Base-by-base conservation (phyloP, 1,140 invertebrate genomes). In the Formica exsecta region DNA sequence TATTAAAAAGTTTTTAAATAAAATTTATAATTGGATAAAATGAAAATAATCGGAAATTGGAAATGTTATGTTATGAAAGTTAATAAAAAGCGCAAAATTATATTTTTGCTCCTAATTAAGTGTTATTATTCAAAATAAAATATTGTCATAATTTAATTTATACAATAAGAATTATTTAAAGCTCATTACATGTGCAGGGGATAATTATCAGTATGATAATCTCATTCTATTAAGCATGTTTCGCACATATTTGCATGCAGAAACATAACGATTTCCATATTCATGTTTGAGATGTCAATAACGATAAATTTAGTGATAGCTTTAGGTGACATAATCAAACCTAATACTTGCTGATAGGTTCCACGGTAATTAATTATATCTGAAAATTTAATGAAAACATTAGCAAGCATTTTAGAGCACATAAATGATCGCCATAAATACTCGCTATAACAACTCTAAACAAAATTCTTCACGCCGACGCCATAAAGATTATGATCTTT, bases 401-500 rank as follows among this genome's bases (percentile, higher is more conserved):
- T 83, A 83, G 29, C 68, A 83, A 61, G 54, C 13, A 83, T 83
- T 83, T 81, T 83, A 83, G 66, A 6, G 38, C 1, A 32, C 54
- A 62, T 81, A 81, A 81, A 81, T 25, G 71, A 61, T 74, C 38
- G 41, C 38, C 68, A 5, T 83, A 62, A 83, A 83, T 62, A 83
- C 3, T 61, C 38, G 79, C 19, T 41, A 19, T 74, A 73, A 74
- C 54, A 22, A 25, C 29, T 22, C 7, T 25, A 38, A 73, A 44
- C 51, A 57, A 19, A 74, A 83, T 38, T 74, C 54, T n/a, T 83
- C 79, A 80, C 48, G 13, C 68, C n/a, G n/a, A 48, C 54, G 54
- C 41, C 36, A 48, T 74, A 73, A 83, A 83, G 54, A 83, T 74
- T 74, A 74, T n/a, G 25, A 83, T 83, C 79, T 81, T 62, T 44